Evolutionary conservation across 2,888 invertebrate genomes (phyloP).

Genomic region (Cyclophora albipunctata): DNA sequence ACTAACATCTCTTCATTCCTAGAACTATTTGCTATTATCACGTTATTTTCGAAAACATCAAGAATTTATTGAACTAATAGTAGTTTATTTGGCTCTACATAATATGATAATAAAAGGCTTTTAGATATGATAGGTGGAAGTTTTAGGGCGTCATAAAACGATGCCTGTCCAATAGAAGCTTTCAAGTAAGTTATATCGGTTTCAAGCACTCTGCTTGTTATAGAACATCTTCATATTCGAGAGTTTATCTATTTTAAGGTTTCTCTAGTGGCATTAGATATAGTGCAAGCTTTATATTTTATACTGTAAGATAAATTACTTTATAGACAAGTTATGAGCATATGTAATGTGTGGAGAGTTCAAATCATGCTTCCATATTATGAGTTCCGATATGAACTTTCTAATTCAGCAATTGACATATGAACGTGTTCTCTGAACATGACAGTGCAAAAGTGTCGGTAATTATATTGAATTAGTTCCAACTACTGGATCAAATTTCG

Average conservation of each 20-base stretch:
- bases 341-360: no score
- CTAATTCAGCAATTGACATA: constrained; percentile 23
- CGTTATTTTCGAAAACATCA: no score
- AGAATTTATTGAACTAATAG: no score
- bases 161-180: constrained; percentile 2
- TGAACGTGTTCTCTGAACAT: constrained; percentile 7
- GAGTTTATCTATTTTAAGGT: constrained; percentile 28
- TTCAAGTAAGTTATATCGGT: constrained; percentile 8
- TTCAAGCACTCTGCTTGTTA: constrained; percentile 34
- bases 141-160: constrained; percentile 10
- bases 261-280: constrained; percentile 16
- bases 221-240: constrained; percentile 20
- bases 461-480: constrained; percentile 27
- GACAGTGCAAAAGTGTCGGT: constrained; percentile 22
- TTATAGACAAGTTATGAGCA: no score
- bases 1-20: background rate
- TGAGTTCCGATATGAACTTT: constrained; percentile 25
- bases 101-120: no score
- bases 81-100: no score
- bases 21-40: no score
- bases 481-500: constrained; percentile 23
- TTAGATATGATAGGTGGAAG: background rate
- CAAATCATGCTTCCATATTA: constrained; percentile 9
- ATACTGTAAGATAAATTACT: no score
- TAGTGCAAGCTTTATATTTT: constrained; percentile 1